phyloP scores from a whole-genome alignment of 1,140 invertebrate genomes.

The Maniola jurtina region DNA sequence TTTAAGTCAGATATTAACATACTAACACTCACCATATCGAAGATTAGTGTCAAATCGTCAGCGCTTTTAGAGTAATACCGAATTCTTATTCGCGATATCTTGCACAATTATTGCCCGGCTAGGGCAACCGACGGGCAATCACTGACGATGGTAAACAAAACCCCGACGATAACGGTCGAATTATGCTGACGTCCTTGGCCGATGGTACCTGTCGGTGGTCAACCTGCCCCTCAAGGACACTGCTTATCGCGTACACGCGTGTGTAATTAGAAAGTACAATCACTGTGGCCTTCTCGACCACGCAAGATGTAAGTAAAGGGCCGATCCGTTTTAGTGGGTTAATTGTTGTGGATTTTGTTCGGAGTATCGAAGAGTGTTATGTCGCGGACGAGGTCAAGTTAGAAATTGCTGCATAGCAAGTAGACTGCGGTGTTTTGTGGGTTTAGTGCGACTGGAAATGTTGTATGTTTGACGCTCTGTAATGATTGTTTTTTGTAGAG shows the following conservation, averaged over 20 bases:
- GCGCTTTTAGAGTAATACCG: conserved; percentile 60
- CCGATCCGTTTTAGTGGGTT: background rate
- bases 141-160: conserved; percentile 62
- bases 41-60: conserved; percentile 57
- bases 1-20: background rate
- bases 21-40: conserved; percentile 51
- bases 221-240: conserved; percentile 61
- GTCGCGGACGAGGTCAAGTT: conserved; percentile 63
- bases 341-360: conserved; percentile 25
- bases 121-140: conserved; percentile 39
- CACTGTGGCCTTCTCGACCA: conserved; percentile 41
- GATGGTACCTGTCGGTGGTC: conserved; percentile 38
- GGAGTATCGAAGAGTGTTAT: conserved; percentile 36
- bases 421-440: conserved; percentile 70
- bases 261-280: conserved; percentile 51
- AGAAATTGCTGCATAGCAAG: conserved; percentile 71
- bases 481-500: conserved; percentile 10
- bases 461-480: conserved; percentile 20
- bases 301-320: conserved; percentile 1
- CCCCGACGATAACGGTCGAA: conserved; percentile 42
- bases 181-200: conserved; percentile 62
- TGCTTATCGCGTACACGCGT: conserved; percentile 50
- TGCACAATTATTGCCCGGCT: conserved; percentile 38
- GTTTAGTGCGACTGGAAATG: conserved; percentile 47
- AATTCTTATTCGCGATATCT: conserved; percentile 68